Evolutionary conservation across 2,888 invertebrate genomes (phyloP).

Genomic region (Thymelicus lineola): DNA sequence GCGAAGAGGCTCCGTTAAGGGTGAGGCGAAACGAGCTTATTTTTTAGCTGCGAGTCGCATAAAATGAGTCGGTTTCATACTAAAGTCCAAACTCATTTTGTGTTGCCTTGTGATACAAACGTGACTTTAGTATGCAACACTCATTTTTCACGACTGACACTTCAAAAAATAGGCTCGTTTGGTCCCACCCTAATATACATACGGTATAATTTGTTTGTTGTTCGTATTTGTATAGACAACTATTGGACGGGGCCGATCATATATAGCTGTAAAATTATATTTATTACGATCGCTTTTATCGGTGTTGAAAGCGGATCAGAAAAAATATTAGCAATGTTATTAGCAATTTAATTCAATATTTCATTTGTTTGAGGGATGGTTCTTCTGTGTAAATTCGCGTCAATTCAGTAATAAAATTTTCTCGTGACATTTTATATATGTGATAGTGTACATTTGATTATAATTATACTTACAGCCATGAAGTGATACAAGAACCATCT

Average conservation of each 20-base stretch:
- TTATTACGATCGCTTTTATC: constrained; percentile 33
- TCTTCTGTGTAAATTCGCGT: not conserved
- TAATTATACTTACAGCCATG: not conserved
- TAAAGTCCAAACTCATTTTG: too few species aligned
- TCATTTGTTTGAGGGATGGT: constrained; percentile 19
- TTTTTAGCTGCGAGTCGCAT: too few species aligned
- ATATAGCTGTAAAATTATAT: constrained; percentile 14
- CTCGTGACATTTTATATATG: not conserved
- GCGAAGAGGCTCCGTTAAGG: constrained; percentile 9
- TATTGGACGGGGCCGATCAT: constrained; percentile 15
- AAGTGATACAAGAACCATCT: constrained; percentile 3
- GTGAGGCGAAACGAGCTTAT: too few species aligned
- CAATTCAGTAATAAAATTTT: not conserved
- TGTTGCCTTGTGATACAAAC: too few species aligned
- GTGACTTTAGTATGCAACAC: too few species aligned
- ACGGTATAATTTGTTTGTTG: constrained; percentile 2
- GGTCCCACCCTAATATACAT: too few species aligned
- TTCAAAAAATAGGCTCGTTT: too few species aligned
- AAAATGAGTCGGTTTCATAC: too few species aligned
- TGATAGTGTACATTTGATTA: not conserved
- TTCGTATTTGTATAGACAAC: not conserved
- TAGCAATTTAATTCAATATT: constrained; percentile 25
- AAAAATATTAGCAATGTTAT: constrained; percentile 37
- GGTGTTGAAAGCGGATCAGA: constrained; percentile 31
- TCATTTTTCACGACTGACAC: too few species aligned